Evolutionary conservation across 2,113 vertebrate species (phyloP), one percentile per base, ranked within the genome.

Genomic region (Acanthochromis polyacanthus): DNA sequence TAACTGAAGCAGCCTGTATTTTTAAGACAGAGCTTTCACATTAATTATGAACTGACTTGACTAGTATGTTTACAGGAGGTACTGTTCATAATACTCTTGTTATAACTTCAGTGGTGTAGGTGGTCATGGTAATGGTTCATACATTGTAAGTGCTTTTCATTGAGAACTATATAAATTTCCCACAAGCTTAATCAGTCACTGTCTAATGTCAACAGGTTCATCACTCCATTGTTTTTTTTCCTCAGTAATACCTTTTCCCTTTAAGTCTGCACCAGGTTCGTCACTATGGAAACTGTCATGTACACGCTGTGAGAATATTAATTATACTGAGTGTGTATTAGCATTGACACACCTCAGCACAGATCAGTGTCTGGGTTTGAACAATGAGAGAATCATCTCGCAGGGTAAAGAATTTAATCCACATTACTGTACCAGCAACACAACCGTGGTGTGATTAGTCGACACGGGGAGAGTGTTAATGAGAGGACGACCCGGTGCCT

Each of bases 401-500:
- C 62, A 14, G 46, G 36, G 62, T 22, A 55, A 58, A 67, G 61
- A 69, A 45, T 70, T 76, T 23, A 63, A 75, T 20, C 70, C 74
- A 60, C 74, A 32, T 75, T 83, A 84, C 46, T 58, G 32, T 28
- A 50, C 65, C 82, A 59, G 58, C 64, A 66, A 81, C 83, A 84
- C 64, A 69, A 81, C 72, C 57, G 71, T 71, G 58, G 83, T 85
- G 92, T 88, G 91, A 93, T 92, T 75, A 87, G 90, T 86, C 74
- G 53, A 87, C 89, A 83, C 73, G 82, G 69, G 83, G 82, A 82
- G 81, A 56, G 87, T 85, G 89, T 89, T 93, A 93, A 94, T 91
- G 82, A 87, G 84, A 80, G 81, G 81, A 83, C 69, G 77, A 79
- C 74, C 62, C 50, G 69, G 45, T 3, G 20, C 81, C 62, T 74